Evolutionary conservation across 2,797 vertebrate species (phyloP), one percentile per base, ranked within the genome.

Genomic region (Trematomus bernacchii): DNA sequence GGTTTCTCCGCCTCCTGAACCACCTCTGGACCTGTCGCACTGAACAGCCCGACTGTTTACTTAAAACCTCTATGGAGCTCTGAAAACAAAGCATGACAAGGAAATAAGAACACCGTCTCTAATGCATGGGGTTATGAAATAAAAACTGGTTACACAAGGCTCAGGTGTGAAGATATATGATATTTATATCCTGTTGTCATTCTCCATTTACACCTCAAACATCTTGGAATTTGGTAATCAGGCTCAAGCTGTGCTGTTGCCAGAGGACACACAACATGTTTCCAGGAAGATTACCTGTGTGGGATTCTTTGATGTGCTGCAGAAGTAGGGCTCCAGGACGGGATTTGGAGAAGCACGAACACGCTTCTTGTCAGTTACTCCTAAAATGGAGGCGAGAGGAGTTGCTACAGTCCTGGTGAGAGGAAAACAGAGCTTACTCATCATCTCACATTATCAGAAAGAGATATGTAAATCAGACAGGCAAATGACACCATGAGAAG

Each of bases 1-100:
- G 97, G 91, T 99, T 99, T 71, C 98, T 95, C 72, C 97, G 94
- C 47, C 95, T 93, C 23, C 96, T 95, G 79, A 98, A 99, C 98
- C 98, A 99, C 76, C 97, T 94, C 83, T 99, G 97, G 27, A 98
- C 94, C 84, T 98, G 97, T 43, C 93, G 96, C 52, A 95, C 89
- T 0, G 95, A 93, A 46, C 85, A 95, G 55, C 95, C 95, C 0
- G 95, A 94, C 84, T 95, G 91, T 93, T 95, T 96, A 0, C 96
- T 94, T 78, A 99, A 91, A 80, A 84, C 83, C 87, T 98, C 97
- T 16, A 97, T 73, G 0, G 95, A 96, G 0, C 72, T 95, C 98
- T 99, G 80, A n/a, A 4, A 23, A 71, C 6, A 66, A 55, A 67
- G 52, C 51, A 67, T 48, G 27, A 68, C 52, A 71, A 51, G 44